Conservation (phyloP, 2,797 vertebrate species). For the Melopsittacus undulatus region DNA sequence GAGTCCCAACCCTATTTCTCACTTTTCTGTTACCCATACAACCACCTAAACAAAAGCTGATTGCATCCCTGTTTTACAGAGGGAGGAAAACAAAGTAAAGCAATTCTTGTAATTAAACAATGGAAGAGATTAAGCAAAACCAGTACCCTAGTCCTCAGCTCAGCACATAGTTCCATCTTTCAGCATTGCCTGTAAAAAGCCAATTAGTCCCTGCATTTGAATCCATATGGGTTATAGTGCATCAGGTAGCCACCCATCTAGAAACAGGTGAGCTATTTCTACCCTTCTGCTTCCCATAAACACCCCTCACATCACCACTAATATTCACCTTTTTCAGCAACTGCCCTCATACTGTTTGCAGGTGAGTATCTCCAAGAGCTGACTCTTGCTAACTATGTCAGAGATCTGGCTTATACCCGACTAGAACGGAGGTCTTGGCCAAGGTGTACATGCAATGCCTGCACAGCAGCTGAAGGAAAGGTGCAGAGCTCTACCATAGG, state of each 20-base stretch:
- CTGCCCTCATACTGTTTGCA: background rate
- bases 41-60: background rate
- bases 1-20: background rate
- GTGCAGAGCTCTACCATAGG: fast-evolving
- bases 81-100: background rate
- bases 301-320: background rate
- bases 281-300: background rate
- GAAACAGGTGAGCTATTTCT: background rate
- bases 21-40: background rate
- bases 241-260: background rate
- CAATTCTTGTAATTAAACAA: background rate
- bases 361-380: fast-evolving
- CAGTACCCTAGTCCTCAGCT: background rate
- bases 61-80: background rate
- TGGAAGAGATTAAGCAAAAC: background rate
- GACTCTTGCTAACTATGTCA: background rate
- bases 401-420: fast-evolving
- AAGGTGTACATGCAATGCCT: background rate
- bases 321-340: background rate
- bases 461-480: background rate
- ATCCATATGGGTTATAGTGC: background rate
- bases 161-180: background rate
- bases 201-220: background rate
- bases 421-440: background rate
- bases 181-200: background rate